phyloP scores from a whole-genome alignment of 2,797 vertebrate genomes.

The Ptychadena robeensis region DNA sequence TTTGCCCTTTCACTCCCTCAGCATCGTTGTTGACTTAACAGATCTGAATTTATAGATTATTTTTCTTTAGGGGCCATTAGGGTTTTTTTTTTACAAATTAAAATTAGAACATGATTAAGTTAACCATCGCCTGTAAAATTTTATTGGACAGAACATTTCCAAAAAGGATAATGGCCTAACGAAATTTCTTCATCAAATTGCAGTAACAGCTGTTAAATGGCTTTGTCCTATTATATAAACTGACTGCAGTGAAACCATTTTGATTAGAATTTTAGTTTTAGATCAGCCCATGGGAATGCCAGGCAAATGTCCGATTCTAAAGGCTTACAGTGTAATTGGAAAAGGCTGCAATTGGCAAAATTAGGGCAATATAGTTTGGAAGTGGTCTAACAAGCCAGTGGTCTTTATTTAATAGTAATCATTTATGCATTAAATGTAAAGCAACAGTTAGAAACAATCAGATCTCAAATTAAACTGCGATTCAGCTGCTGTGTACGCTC shows the following conservation, averaged over 20 bases:
- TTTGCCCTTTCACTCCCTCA: constrained; percentile 33
- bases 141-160: constrained; percentile 25
- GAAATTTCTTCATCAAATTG: constrained; percentile 1
- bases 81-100: constrained; percentile 13
- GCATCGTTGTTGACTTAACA: constrained; percentile 30
- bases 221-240: not conserved
- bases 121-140: constrained; percentile 36
- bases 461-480: not conserved
- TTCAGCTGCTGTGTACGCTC: not conserved
- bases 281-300: not conserved
- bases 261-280: not conserved
- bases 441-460: too few relatives aligned
- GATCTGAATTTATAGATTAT: constrained; percentile 30
- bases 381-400: not conserved
- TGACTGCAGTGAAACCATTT: not conserved
- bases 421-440: not conserved
- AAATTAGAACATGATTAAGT: constrained; percentile 15
- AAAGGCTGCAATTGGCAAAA: not conserved
- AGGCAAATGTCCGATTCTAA: not conserved
- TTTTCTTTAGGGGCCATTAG: constrained; percentile 37
- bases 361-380: not conserved
- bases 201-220: constrained; percentile 23
- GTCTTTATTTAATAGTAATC: not conserved
- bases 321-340: not conserved
- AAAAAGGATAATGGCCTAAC: constrained; percentile 33